A percentile compares a stretch with the other conserved stretches of the same genome.
These are phyloP conservation scores for Microchrysa polita DNA, from an alignment of 2,888 invertebrate species.

Conservation along the genomic window DNA sequence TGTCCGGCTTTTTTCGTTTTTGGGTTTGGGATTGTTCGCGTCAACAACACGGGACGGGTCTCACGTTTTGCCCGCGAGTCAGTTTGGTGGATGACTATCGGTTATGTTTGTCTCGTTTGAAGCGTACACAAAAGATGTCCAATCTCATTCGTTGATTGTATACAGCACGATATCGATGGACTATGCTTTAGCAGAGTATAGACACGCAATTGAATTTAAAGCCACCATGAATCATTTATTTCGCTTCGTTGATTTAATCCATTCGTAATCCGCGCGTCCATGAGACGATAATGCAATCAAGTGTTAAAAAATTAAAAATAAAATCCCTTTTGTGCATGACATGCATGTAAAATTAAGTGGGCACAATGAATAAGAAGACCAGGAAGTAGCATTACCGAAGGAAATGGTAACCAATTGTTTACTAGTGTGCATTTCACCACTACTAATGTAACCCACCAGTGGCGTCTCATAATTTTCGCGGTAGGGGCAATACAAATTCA, in stretches of 20 bases:
- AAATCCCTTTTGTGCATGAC: conserved; percentile 39
- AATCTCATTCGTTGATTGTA: no score
- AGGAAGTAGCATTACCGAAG: no score
- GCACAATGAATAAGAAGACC: no score
- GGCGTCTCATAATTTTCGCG: no score
- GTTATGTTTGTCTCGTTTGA: conserved; percentile 12
- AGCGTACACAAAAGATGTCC: neutral
- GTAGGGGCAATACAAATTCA: no score
- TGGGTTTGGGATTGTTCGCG: conserved; percentile 20
- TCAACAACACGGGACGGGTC: no score
- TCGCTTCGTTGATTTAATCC: conserved; percentile 41
- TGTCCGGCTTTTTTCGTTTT: conserved; percentile 12
- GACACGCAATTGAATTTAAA: neutral
- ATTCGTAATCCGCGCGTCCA: conserved; percentile 39
- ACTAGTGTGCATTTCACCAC: no score
- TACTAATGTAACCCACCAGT: no score
- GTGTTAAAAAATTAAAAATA: conserved; percentile 42
- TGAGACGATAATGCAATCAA: conserved; percentile 40
- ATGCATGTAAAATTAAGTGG: conserved; percentile 41
- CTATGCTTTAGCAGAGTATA: neutral
- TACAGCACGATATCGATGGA: neutral
- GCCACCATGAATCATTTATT: conserved; percentile 39
- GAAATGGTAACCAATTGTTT: no score
- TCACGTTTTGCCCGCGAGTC: conserved; percentile 5
- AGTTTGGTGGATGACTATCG: neutral